Base-by-base conservation (phyloP, 2,888 invertebrate genomes). In the Drosophila leonis region DNA sequence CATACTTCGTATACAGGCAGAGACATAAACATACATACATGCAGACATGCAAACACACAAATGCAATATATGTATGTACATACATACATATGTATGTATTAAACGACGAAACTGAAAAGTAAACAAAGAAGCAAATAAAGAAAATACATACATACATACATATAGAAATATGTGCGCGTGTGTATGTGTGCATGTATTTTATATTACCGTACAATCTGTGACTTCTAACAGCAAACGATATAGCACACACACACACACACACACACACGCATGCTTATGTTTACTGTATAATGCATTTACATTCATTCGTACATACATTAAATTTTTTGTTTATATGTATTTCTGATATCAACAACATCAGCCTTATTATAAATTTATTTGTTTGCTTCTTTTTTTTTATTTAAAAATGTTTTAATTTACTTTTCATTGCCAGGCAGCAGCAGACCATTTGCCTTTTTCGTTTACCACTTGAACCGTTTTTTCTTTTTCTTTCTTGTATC, bases 41-140 rank as follows among this genome's bases (percentile, higher is more conserved):
- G 20, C 33, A 31, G 24, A 20, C 41, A 54, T 44, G 52, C 18
- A 51, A 15, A 39, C 51, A 55, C 37, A 54, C 54, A 27, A n/a
- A 57, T 44, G 56, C 20, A 33, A 31, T 29, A 39, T 33, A 24
- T 15, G 44, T 44, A 51, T 10, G 33, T 35, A 13, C 3, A 20
- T 24, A 48, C 13, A 5, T 20, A 9, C 15, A 13, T 67, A 9
- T 35, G 18, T 39, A 48, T 33, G 37, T 35, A 41, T 48, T 13
- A 20, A 24, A 52, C 24, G 51, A 57, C 57, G 27, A 71, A 54
- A 61, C 33, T 52, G 52, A 71, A 71, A 71, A 69, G 52, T 71
- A 63, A 70, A 70, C 69, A 70, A 56, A 63, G 44, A 44, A 51
- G 37, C 41, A 62, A 55, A 44, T 49, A 39, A 52, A 48, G 41